Percentiles rank a stretch among this genome's conserved stretches.
These are phyloP conservation scores for Empidonax alnorum DNA, from an alignment of 2,113 vertebrate species.

Conservation along the genomic window DNA sequence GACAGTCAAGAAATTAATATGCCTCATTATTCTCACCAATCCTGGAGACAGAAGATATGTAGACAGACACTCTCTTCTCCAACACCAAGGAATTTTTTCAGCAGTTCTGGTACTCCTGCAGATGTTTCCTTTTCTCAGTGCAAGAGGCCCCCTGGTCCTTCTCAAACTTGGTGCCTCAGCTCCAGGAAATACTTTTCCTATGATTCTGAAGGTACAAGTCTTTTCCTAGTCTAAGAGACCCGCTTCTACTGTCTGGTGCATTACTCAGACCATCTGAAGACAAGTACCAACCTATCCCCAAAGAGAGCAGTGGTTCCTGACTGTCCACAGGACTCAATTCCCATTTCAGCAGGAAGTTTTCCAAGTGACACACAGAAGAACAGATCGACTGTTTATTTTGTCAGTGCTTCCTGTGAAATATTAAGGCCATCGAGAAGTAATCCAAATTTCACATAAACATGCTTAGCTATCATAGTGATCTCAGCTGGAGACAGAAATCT, in stretches of 20 bases:
- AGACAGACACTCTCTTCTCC: background rate
- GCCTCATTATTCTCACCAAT: background rate
- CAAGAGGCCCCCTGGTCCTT: background rate
- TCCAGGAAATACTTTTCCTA: background rate
- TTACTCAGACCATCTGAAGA: background rate
- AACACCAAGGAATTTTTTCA: background rate
- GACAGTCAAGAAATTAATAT: background rate
- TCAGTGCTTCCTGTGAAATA: background rate
- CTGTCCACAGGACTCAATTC: background rate
- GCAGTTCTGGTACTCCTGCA: background rate
- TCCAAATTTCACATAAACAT: background rate
- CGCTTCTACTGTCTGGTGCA: background rate
- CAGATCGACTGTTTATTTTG: background rate
- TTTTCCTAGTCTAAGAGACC: background rate
- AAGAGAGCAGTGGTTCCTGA: background rate
- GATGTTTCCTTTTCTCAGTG: background rate
- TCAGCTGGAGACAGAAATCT: background rate
- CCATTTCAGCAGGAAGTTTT: background rate
- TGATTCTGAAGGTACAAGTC: background rate
- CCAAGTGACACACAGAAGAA: background rate
- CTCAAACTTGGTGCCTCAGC: background rate
- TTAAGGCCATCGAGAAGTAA: background rate
- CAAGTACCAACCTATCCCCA: background rate
- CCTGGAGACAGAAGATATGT: background rate
- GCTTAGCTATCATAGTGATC: background rate